Evolutionary conservation across 2,113 vertebrate species (phyloP).

Genomic region (Labeo catla): DNA sequence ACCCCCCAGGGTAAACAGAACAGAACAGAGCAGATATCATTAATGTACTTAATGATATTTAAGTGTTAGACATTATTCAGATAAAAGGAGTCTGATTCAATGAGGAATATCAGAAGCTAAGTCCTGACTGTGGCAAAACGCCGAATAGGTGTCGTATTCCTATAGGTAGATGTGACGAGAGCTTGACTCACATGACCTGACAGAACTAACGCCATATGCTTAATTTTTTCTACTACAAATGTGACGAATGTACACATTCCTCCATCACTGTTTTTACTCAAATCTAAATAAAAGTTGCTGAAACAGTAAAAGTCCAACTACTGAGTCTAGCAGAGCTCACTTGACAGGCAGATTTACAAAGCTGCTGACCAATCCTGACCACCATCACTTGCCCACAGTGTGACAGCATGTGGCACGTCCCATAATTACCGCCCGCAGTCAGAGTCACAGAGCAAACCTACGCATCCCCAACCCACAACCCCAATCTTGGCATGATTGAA

Average conservation of each 20-base stretch:
- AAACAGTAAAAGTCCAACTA: background rate
- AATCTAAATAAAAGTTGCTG: background rate
- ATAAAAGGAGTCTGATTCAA: no score
- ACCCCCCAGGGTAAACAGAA: no score
- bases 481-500: slow-evolving; percentile 63
- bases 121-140: no score
- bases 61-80: no score
- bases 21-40: no score
- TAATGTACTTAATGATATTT: no score
- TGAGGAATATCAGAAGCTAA: no score
- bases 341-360: background rate
- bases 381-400: background rate
- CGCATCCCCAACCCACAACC: slow-evolving; percentile 34
- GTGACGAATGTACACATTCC: background rate
- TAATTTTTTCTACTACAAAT: background rate
- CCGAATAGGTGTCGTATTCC: no score
- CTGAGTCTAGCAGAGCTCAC: background rate
- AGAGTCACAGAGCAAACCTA: slow-evolving; percentile 28
- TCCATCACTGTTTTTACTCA: background rate
- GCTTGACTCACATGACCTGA: no score
- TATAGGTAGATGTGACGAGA: no score
- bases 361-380: slow-evolving; percentile 4
- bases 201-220: no score
- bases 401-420: slow-evolving; percentile 10
- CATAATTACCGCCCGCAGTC: slow-evolving; percentile 51